Conservation (phyloP, 1,140 invertebrate genomes). For the Ectropis grisescens region DNA sequence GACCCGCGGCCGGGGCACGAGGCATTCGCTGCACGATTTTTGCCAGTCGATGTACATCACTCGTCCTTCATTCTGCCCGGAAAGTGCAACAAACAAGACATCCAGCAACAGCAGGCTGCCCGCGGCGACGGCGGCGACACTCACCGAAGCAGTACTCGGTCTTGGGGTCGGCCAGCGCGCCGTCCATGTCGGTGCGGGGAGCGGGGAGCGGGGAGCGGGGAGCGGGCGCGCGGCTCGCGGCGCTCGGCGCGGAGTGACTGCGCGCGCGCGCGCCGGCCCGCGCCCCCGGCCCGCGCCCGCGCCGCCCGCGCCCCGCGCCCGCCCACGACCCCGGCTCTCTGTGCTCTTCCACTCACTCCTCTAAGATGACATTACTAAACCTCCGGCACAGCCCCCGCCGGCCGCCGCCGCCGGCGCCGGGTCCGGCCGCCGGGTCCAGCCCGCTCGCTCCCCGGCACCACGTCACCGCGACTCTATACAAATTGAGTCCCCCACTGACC, state of each 20-base stretch:
- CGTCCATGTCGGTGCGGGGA: slow-evolving; percentile 13
- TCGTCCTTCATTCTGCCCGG: too few species aligned
- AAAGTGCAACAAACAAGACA: too few species aligned
- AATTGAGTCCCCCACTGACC: not conserved
- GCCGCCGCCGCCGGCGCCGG: slow-evolving; percentile 7
- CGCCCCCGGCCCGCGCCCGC: slow-evolving; percentile 1
- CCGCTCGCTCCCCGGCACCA: slow-evolving; percentile 1
- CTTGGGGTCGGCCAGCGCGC: slow-evolving; percentile 27
- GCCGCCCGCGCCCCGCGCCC: slow-evolving; percentile 13
- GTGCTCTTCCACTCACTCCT: too few species aligned
- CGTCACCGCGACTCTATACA: slow-evolving; percentile 1
- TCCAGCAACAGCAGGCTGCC: not conserved
- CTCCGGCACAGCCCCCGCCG: slow-evolving; percentile 9
- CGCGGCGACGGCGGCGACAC: slow-evolving; percentile 9
- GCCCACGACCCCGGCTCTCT: slow-evolving; percentile 7
- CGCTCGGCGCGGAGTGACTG: slow-evolving; percentile 29
- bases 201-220: too few species aligned
- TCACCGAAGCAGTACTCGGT: slow-evolving; percentile 48
- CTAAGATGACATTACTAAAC: too few species aligned
- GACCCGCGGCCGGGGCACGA: not conserved
- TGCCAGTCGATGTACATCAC: too few species aligned
- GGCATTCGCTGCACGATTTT: not conserved
- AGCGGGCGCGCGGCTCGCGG: slow-evolving; percentile 27
- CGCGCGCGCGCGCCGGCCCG: slow-evolving; percentile 15
- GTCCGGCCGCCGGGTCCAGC: slow-evolving; percentile 1